Conservation (phyloP, 1,140 invertebrate species). For the Uloborus diversus region DNA sequence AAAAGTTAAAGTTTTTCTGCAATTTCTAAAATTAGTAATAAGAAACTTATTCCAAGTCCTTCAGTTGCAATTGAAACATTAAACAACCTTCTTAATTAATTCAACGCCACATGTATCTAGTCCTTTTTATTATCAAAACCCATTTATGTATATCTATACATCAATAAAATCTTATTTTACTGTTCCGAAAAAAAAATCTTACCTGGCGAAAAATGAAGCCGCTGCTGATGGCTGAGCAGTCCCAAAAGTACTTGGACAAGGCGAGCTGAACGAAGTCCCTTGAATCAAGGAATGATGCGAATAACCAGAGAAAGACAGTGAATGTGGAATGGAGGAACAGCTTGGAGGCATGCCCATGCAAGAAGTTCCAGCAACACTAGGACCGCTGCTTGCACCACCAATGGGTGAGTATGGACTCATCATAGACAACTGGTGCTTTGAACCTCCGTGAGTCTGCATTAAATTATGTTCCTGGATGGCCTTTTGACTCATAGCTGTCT, state of each 20-base stretch:
- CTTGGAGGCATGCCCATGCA: constrained; percentile 46
- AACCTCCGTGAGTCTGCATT: constrained; percentile 11
- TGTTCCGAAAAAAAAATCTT: too few relatives aligned
- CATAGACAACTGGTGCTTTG: constrained; percentile 16
- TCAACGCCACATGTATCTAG: not conserved
- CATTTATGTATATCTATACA: not conserved
- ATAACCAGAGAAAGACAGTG: constrained; percentile 54
- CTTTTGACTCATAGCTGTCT: constrained; percentile 46
- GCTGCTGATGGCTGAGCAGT: constrained; percentile 57
- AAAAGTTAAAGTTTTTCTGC: too few relatives aligned
- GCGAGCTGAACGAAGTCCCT: constrained; percentile 56
- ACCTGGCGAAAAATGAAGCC: constrained; percentile 60
- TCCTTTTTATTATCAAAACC: not conserved
- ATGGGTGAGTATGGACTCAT: constrained; percentile 27
- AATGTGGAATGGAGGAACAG: constrained; percentile 52
- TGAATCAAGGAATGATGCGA: constrained; percentile 55
- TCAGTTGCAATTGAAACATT: too few relatives aligned
- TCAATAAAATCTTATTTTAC: too few relatives aligned
- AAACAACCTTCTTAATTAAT: too few relatives aligned
- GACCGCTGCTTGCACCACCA: constrained; percentile 25
- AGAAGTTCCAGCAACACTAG: constrained; percentile 25
- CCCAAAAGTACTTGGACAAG: constrained; percentile 44
- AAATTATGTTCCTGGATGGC: constrained; percentile 48
- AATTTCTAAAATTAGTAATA: too few relatives aligned
- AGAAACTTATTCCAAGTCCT: too few relatives aligned